Evolutionary conservation across 2,888 invertebrate species (phyloP).

Genomic region (Tetramorium bicarinatum): DNA sequence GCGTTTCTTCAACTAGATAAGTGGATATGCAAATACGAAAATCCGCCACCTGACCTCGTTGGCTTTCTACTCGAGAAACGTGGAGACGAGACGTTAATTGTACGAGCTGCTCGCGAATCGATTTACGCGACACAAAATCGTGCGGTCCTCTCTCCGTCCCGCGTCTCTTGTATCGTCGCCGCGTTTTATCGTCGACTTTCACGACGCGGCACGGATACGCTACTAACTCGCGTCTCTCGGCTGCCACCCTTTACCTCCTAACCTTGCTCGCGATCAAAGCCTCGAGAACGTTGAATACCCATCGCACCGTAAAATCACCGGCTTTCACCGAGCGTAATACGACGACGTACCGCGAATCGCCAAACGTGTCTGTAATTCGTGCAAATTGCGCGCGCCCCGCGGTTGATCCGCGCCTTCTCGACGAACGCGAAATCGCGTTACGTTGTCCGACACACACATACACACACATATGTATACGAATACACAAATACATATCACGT

Average conservation of each 20-base stretch:
- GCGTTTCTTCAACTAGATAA: slow-evolving; percentile 1
- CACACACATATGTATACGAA: background rate
- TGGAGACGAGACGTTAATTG: slow-evolving; percentile 29
- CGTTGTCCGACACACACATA: background rate
- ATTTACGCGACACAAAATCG: slow-evolving; percentile 47
- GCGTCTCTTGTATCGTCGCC: background rate
- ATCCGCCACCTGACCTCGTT: background rate
- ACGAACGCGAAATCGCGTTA: slow-evolving; percentile 51
- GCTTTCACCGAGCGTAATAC: slow-evolving; percentile 66
- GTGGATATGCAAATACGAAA: slow-evolving; percentile 8
- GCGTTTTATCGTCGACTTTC: slow-evolving; percentile 53
- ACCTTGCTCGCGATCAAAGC: slow-evolving; percentile 52
- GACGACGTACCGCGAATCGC: slow-evolving; percentile 38
- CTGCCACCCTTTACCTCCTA: slow-evolving; percentile 55
- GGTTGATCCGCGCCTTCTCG: slow-evolving; percentile 29
- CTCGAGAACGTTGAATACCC: slow-evolving; percentile 25
- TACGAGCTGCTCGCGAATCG: slow-evolving; percentile 34
- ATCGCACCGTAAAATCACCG: slow-evolving; percentile 68
- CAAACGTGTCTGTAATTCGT: slow-evolving; percentile 62
- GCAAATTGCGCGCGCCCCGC: slow-evolving; percentile 65
- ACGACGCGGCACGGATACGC: slow-evolving; percentile 47
- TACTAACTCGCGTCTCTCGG: background rate
- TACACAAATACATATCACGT: too few species aligned
- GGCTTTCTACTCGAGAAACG: slow-evolving; percentile 25
- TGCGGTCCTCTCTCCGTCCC: slow-evolving; percentile 8